phyloP scores from a whole-genome alignment of 2,888 invertebrate genomes.

The Eupithecia vulgata region DNA sequence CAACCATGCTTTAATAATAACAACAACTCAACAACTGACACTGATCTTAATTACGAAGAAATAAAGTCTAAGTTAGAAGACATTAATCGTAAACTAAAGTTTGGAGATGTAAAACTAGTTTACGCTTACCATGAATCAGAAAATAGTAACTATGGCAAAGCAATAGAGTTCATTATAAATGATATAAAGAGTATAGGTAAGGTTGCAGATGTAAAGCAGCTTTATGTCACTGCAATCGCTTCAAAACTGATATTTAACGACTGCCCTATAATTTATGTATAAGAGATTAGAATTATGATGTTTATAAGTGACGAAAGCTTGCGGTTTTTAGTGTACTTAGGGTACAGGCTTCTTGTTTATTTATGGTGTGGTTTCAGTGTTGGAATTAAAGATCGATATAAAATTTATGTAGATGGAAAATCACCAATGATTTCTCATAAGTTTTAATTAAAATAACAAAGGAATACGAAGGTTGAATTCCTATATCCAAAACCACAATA shows the following conservation, averaged over 20 bases:
- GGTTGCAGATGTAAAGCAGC: slow-evolving; percentile 62
- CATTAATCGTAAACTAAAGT: slow-evolving; percentile 44
- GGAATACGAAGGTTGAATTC: background rate
- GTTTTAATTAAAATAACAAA: background rate
- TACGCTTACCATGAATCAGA: slow-evolving; percentile 34
- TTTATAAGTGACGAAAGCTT: slow-evolving; percentile 66
- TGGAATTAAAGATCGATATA: slow-evolving; percentile 13
- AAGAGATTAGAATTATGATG: slow-evolving; percentile 74
- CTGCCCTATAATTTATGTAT: slow-evolving; percentile 73
- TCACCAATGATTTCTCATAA: background rate
- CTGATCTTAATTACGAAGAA: slow-evolving; percentile 46
- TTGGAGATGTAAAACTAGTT: slow-evolving; percentile 49
- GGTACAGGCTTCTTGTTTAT: slow-evolving; percentile 46
- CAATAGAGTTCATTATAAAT: slow-evolving; percentile 47
- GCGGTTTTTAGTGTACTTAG: slow-evolving; percentile 53
- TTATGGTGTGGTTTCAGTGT: slow-evolving; percentile 38
- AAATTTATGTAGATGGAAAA: background rate
- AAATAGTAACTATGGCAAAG: slow-evolving; percentile 51
- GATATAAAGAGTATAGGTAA: slow-evolving; percentile 46
- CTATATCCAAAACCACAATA: background rate
- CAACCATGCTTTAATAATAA: slow-evolving; percentile 48
- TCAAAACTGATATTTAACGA: slow-evolving; percentile 78
- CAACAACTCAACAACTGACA: slow-evolving; percentile 43
- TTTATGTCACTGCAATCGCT: slow-evolving; percentile 75
- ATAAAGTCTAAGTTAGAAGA: slow-evolving; percentile 47